Conservation (phyloP, 2,888 invertebrate species). For the Athalia circularis region DNA sequence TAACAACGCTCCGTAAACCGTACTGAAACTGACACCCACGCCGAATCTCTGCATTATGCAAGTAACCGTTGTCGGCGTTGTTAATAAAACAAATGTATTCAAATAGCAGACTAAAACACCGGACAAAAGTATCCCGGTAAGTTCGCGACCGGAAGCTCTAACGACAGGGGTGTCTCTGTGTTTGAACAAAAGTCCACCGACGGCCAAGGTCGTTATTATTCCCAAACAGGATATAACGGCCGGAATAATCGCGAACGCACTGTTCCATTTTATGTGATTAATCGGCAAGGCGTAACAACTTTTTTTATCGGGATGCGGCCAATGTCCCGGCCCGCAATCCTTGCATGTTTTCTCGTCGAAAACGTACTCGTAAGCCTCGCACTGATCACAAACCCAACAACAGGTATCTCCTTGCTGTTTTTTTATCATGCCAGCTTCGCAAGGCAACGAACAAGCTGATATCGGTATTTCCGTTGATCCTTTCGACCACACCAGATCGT, state of each 20-base stretch:
- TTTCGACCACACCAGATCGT: slow-evolving; percentile 77
- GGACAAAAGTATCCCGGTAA: slow-evolving; percentile 79
- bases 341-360: slow-evolving; percentile 80
- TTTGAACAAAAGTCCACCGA: slow-evolving; percentile 79
- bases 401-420: slow-evolving; percentile 83
- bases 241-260: slow-evolving; percentile 80
- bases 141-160: slow-evolving; percentile 79
- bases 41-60: slow-evolving; percentile 80
- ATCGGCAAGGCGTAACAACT: slow-evolving; percentile 80
- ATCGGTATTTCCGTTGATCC: slow-evolving; percentile 77
- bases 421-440: slow-evolving; percentile 81
- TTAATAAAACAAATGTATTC: slow-evolving; percentile 79
- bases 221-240: slow-evolving; percentile 80
- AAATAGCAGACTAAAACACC: slow-evolving; percentile 80
- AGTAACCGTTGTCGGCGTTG: slow-evolving; percentile 76
- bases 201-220: slow-evolving; percentile 78
- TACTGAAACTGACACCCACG: slow-evolving; percentile 81
- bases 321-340: slow-evolving; percentile 80
- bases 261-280: slow-evolving; percentile 81
- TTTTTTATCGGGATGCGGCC: slow-evolving; percentile 80
- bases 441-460: slow-evolving; percentile 83
- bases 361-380: slow-evolving; percentile 82
- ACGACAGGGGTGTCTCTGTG: slow-evolving; percentile 82
- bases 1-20: slow-evolving; percentile 80
- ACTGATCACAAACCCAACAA: slow-evolving; percentile 87